Conservation (phyloP, 2,888 invertebrate genomes). For the Drosophila bunnanda region DNA sequence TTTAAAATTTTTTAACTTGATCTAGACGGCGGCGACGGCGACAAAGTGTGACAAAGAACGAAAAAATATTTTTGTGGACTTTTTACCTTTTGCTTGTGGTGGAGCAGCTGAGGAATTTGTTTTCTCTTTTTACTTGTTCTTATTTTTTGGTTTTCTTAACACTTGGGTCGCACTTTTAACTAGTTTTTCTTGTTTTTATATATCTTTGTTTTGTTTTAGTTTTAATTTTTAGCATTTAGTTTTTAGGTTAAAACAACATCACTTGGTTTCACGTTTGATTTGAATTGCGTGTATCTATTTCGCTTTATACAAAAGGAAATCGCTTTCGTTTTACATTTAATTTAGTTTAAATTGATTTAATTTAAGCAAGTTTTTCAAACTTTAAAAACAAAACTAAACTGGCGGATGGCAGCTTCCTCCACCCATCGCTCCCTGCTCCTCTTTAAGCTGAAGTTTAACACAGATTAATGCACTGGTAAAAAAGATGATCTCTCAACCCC, state of each 20-base stretch:
- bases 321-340: slow-evolving; percentile 53
- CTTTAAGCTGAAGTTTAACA: slow-evolving; percentile 73
- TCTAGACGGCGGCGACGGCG: slow-evolving; percentile 51
- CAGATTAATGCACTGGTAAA: slow-evolving; percentile 83
- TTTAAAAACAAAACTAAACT: slow-evolving; percentile 48
- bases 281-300: slow-evolving; percentile 74
- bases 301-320: slow-evolving; percentile 60
- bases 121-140: slow-evolving; percentile 25
- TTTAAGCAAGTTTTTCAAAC: slow-evolving; percentile 50
- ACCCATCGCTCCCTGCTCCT: slow-evolving; percentile 36
- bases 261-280: slow-evolving; percentile 84
- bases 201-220: slow-evolving; percentile 35
- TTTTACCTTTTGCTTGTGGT: slow-evolving; percentile 72
- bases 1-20: slow-evolving; percentile 37
- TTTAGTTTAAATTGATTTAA: slow-evolving; percentile 50
- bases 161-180: slow-evolving; percentile 72
- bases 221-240: slow-evolving; percentile 48
- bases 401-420: slow-evolving; percentile 45
- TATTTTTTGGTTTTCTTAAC: slow-evolving; percentile 57
- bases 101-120: slow-evolving; percentile 64
- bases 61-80: slow-evolving; percentile 47
- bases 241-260: slow-evolving; percentile 78
- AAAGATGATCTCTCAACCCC: slow-evolving; percentile 41
- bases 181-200: slow-evolving; percentile 52
- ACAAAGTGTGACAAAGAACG: slow-evolving; percentile 56